A percentile compares a stretch with the other conserved stretches of the same genome.
phyloP scores from a whole-genome alignment of 2,888 invertebrate genomes.

The Ceriagrion tenellum region DNA sequence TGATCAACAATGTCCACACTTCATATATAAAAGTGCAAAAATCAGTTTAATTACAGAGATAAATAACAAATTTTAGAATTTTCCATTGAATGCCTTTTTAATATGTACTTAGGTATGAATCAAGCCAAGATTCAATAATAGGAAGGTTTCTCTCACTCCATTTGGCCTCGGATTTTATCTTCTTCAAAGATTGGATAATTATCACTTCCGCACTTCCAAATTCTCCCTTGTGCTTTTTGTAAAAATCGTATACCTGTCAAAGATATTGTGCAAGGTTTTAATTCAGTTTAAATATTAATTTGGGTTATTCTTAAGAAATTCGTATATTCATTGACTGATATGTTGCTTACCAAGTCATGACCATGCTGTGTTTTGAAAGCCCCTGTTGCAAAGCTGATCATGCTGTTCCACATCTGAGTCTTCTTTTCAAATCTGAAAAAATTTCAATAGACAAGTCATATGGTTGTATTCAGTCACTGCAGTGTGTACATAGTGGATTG shows the following conservation, averaged over 20 bases:
- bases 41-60: background rate
- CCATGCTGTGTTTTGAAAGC: slow-evolving; percentile 88
- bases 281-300: no score
- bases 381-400: slow-evolving; percentile 87
- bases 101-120: slow-evolving; percentile 38
- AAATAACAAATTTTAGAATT: background rate
- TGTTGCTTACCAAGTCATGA: slow-evolving; percentile 81
- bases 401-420: slow-evolving; percentile 87
- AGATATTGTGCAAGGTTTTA: background rate
- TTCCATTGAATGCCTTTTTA: background rate
- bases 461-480: no score
- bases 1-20: background rate
- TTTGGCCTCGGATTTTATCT: slow-evolving; percentile 86
- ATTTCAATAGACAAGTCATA: background rate
- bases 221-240: slow-evolving; percentile 77
- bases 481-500: no score
- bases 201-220: slow-evolving; percentile 88
- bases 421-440: slow-evolving; percentile 83
- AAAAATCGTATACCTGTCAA: slow-evolving; percentile 49
- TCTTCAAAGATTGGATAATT: slow-evolving; percentile 86
- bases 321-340: background rate
- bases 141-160: slow-evolving; percentile 89
- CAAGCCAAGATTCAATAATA: slow-evolving; percentile 87
- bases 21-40: slow-evolving; percentile 42
- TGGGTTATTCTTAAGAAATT: background rate